A percentile compares a stretch with the other conserved stretches of the same genome.
phyloP scores from a whole-genome alignment of 2,113 vertebrate species.

The Menidia beryllina region DNA sequence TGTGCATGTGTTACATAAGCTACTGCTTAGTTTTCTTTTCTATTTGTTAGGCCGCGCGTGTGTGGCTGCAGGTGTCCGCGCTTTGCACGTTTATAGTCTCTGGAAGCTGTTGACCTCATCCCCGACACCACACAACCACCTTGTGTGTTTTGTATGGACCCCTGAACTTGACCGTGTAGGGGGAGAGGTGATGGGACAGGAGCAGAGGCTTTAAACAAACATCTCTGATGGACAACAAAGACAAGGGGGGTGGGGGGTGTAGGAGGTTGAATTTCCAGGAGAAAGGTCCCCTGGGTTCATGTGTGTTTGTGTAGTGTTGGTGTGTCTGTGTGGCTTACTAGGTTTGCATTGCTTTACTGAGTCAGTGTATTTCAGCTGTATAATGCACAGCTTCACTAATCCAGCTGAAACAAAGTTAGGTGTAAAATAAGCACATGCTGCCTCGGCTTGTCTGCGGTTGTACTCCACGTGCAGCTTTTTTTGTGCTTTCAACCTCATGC shows the following conservation, averaged over 20 bases:
- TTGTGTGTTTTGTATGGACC: slow-evolving; percentile 70
- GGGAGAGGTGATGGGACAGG: slow-evolving; percentile 51
- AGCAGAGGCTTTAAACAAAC: slow-evolving; percentile 70
- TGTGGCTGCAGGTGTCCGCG: slow-evolving; percentile 65
- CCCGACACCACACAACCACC: slow-evolving; percentile 2
- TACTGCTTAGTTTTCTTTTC: not conserved
- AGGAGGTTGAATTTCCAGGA: slow-evolving; percentile 49
- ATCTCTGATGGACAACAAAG: slow-evolving; percentile 76
- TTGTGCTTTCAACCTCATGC: not conserved
- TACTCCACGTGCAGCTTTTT: not conserved
- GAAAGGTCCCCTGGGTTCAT: slow-evolving; percentile 39
- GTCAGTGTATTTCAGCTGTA: too few relatives aligned
- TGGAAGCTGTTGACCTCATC: slow-evolving; percentile 65
- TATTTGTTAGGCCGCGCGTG: slow-evolving; percentile 23
- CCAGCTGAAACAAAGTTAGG: not conserved
- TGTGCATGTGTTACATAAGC: not conserved
- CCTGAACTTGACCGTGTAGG: slow-evolving; percentile 80
- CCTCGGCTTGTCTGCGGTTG: not conserved
- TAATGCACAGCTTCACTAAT: not conserved
- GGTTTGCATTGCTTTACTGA: slow-evolving; percentile 3
- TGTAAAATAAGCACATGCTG: not conserved
- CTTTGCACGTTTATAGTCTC: slow-evolving; percentile 61
- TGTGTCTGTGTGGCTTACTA: slow-evolving; percentile 30
- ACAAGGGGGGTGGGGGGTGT: slow-evolving; percentile 17
- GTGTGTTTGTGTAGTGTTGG: slow-evolving; percentile 32